Evolutionary conservation across 2,113 vertebrate genomes (phyloP).

Genomic region (Phainopepla nitens): DNA sequence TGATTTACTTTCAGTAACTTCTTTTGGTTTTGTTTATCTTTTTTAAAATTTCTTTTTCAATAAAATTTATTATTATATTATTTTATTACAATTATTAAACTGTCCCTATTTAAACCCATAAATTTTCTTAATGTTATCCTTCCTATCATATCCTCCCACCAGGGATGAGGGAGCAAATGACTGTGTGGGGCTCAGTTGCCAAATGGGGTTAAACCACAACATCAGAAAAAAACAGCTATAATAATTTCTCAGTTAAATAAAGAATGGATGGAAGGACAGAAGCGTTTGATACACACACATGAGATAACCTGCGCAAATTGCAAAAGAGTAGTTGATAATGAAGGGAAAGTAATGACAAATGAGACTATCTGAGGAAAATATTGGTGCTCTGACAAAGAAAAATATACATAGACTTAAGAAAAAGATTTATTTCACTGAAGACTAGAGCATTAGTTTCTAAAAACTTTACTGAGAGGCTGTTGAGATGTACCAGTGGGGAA

Average conservation of each 20-base stretch:
- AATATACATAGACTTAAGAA: background rate
- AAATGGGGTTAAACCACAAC: background rate
- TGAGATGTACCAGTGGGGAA: background rate
- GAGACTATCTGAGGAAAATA: background rate
- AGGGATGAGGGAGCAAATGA: background rate
- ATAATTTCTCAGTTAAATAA: background rate
- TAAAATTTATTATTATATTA: background rate
- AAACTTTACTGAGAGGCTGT: background rate
- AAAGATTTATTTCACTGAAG: background rate
- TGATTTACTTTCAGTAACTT: background rate
- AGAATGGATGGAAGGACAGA: background rate
- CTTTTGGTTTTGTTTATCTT: background rate
- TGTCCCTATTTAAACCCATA: background rate
- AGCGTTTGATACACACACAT: accelerated
- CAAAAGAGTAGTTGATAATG: background rate
- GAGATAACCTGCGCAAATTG: background rate
- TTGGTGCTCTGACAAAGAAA: background rate
- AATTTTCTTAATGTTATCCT: background rate
- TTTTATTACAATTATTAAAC: background rate
- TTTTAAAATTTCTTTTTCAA: background rate
- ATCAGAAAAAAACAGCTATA: background rate
- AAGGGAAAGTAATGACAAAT: background rate
- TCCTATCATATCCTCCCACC: no score
- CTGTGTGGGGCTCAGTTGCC: background rate
- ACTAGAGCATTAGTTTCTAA: background rate